Base-by-base conservation (phyloP, 1,140 invertebrate genomes). In the Drosophila suzukii region DNA sequence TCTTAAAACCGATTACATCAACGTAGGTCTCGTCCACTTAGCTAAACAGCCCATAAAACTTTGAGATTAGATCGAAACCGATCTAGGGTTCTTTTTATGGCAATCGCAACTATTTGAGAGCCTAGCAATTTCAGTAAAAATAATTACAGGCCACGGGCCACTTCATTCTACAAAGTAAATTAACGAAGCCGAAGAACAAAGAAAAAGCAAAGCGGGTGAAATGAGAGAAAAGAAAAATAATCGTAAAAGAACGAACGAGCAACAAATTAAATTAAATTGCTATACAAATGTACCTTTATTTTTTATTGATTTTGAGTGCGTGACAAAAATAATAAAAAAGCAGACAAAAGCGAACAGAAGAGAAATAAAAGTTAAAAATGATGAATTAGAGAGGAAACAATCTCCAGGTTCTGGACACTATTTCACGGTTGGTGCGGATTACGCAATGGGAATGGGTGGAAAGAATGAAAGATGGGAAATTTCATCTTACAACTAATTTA, bases 201-300 rank as follows among this genome's bases (percentile, higher is more conserved):
- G 43, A 17, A 66, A 82, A 58, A 78, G 43, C 54, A 27, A 57
- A 55, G 12, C 60, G 38, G 46, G 50, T 12, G 13, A 44, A 53
- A 43, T n/a, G 27, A 59, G 30, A 15, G 32, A 34, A 34, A 38
- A 15, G 32, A 34, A 34, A 38, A 44, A 51, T 41, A 71, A 36
- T 56, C 15, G 41, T 72, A 46, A 53, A 63, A 57, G 36, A 77
- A 62, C 59, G 27, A 78, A 68, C 49, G 62, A 47, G 32, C 24
- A 72, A 57, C 70, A 74, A 81, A 81, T 84, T 81, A 85, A 81
- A 85, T 66, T 61, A 81, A 84, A 81, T 82, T 78, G 75, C 75
- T 71, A 59, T 55, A 75, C 75, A 75, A 78, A 83, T 78, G 70
- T 24, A 46, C 10, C 41, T 47, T 51, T 39, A 44, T 32, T n/a